phyloP scores from a whole-genome alignment of 2,113 vertebrate genomes.

The Strix aluco region DNA sequence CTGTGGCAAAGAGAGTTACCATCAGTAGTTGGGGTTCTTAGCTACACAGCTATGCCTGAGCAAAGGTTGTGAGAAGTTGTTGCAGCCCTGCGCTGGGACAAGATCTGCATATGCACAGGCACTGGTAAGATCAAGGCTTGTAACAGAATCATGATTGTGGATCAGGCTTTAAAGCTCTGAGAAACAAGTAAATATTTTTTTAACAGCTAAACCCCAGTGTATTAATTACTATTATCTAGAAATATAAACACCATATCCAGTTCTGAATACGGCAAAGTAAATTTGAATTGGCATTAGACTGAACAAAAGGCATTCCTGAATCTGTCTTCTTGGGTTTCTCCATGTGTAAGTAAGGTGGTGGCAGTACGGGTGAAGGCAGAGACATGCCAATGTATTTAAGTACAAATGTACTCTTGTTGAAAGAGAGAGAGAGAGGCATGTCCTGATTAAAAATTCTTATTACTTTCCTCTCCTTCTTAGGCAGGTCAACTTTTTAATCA shows the following conservation, averaged over 20 bases:
- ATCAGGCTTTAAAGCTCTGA: not conserved
- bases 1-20: not conserved
- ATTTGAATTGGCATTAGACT: not conserved
- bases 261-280: not conserved
- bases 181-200: not conserved
- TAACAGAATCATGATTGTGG: rapidly evolving
- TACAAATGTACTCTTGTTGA: not conserved
- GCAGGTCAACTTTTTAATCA: constrained; percentile 35
- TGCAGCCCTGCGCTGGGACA: not conserved
- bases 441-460: constrained; percentile 32
- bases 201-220: not conserved
- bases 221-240: not conserved
- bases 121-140: not conserved
- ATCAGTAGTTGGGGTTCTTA: not conserved
- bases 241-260: not conserved
- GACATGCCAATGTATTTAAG: not conserved
- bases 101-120: too few species aligned
- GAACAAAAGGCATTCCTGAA: not conserved
- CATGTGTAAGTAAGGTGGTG: not conserved
- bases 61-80: not conserved
- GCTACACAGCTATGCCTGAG: not conserved
- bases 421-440: not conserved
- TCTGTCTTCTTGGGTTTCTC: not conserved
- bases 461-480: not conserved
- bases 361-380: not conserved